phyloP scores from a whole-genome alignment of 2,113 vertebrate genomes.

The Corythaeola cristata region DNA sequence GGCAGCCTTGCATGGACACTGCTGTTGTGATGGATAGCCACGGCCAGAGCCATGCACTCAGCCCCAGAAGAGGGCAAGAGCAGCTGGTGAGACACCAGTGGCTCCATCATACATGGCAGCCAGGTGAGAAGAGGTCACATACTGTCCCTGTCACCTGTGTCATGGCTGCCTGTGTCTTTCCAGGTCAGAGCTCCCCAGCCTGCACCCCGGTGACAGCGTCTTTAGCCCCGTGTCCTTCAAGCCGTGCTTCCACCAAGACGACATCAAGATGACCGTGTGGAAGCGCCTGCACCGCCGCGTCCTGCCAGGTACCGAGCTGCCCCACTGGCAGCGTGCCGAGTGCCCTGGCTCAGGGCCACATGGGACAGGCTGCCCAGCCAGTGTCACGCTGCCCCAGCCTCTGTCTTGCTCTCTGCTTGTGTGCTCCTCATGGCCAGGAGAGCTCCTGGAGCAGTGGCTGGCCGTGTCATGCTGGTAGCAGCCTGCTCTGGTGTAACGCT shows the following conservation, averaged over 20 bases:
- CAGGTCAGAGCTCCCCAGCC: slow-evolving; percentile 73
- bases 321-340: rapidly evolving
- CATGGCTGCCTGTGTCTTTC: not conserved
- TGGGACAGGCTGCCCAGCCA: not conserved
- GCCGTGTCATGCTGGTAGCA: rapidly evolving
- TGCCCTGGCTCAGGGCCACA: rapidly evolving
- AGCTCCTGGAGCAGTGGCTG: not conserved
- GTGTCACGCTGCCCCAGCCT: rapidly evolving
- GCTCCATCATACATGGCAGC: not conserved
- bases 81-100: not conserved
- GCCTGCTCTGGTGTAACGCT: not conserved
- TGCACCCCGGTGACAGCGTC: slow-evolving; percentile 57
- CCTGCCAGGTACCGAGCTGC: slow-evolving; percentile 74
- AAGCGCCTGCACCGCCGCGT: slow-evolving; percentile 81
- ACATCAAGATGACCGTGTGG: slow-evolving; percentile 86
- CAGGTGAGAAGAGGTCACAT: not conserved
- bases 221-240: slow-evolving; percentile 83
- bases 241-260: slow-evolving; percentile 82
- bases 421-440: not conserved
- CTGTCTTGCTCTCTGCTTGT: not conserved
- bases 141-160: rapidly evolving
- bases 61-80: not conserved
- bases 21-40: not conserved
- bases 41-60: not conserved
- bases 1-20: not conserved